Percentiles rank a stretch among this genome's conserved stretches.
Evolutionary conservation across 2,113 vertebrate species (phyloP).

Genomic region (Gavia stellata): DNA sequence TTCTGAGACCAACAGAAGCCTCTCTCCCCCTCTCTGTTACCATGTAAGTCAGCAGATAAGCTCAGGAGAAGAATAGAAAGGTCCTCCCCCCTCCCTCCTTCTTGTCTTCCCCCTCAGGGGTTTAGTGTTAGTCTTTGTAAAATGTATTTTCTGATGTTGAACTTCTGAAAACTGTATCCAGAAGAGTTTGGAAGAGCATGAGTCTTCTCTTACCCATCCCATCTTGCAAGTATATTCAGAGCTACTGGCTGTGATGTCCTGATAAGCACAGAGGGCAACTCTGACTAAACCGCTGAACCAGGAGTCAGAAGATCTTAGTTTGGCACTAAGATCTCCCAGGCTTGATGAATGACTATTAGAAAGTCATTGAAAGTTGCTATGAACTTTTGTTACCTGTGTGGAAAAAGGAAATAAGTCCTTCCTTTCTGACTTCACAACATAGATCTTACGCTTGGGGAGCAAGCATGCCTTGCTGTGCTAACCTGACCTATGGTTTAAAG

Average conservation of each 20-base stretch:
- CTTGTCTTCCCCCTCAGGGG: not conserved
- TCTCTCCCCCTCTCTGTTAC: not conserved
- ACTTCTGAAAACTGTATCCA: slow-evolving; percentile 26
- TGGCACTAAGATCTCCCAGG: not conserved
- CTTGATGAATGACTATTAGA: not conserved
- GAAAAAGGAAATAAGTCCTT: not conserved
- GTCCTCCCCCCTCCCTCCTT: not conserved
- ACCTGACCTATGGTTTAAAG: not conserved
- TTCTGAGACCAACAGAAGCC: slow-evolving; percentile 3
- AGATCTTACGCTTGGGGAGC: not conserved
- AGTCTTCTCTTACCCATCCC: not conserved
- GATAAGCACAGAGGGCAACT: not conserved
- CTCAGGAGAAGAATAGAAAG: slow-evolving; percentile 29
- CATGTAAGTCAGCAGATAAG: slow-evolving; percentile 33
- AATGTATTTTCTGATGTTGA: slow-evolving; percentile 32
- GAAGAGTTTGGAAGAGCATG: not conserved
- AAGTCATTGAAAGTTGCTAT: not conserved
- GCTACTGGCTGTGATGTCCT: not conserved
- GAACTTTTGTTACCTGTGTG: not conserved
- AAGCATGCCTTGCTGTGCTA: not conserved
- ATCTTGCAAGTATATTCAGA: not conserved
- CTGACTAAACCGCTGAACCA: not conserved
- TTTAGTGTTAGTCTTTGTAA: slow-evolving; percentile 35
- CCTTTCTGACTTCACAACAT: not conserved
- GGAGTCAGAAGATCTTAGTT: not conserved